These are phyloP conservation scores for Monopterus albus DNA, from an alignment of 2,113 vertebrate species.

Conservation along the genomic window DNA sequence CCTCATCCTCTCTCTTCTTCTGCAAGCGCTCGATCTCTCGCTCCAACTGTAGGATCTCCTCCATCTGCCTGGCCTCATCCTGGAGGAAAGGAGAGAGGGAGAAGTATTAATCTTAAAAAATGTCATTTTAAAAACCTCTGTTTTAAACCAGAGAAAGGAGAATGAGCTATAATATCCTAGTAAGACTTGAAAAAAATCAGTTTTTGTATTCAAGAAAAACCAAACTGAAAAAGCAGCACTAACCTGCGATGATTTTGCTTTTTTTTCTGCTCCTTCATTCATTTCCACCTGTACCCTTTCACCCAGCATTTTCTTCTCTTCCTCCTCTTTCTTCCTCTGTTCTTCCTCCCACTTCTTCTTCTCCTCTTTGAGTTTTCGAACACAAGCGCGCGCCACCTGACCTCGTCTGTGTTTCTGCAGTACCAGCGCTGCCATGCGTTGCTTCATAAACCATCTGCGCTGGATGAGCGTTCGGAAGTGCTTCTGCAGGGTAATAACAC, in stretches of 20 bases:
- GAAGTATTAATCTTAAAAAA: not conserved
- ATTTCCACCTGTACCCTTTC: conserved; percentile 64
- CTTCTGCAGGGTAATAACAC: conserved; percentile 88
- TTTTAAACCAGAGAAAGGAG: not conserved
- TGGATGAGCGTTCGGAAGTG: conserved; percentile 86
- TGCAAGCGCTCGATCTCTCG: conserved; percentile 91
- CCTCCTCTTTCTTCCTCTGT: conserved; percentile 77
- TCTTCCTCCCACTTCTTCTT: conserved; percentile 76
- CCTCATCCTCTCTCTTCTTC: conserved; percentile 88
- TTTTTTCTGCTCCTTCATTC: conserved; percentile 23
- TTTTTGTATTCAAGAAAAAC: no score
- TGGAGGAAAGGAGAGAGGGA: conserved; percentile 17
- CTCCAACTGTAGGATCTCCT: conserved; percentile 91
- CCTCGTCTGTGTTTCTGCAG: conserved; percentile 90
- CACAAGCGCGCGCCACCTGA: conserved; percentile 82
- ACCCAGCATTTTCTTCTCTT: conserved; percentile 71
- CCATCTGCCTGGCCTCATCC: conserved; percentile 89
- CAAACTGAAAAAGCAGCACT: not conserved
- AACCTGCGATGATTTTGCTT: conserved; percentile 35
- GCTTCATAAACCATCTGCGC: conserved; percentile 73
- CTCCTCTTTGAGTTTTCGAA: conserved; percentile 82
- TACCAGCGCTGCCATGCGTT: conserved; percentile 80
- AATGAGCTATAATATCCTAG: no score
- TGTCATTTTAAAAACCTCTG: not conserved
- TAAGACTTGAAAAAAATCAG: no score